Evolutionary conservation across 2,888 invertebrate species (phyloP).

Genomic region (Chrysolina haemoptera): DNA sequence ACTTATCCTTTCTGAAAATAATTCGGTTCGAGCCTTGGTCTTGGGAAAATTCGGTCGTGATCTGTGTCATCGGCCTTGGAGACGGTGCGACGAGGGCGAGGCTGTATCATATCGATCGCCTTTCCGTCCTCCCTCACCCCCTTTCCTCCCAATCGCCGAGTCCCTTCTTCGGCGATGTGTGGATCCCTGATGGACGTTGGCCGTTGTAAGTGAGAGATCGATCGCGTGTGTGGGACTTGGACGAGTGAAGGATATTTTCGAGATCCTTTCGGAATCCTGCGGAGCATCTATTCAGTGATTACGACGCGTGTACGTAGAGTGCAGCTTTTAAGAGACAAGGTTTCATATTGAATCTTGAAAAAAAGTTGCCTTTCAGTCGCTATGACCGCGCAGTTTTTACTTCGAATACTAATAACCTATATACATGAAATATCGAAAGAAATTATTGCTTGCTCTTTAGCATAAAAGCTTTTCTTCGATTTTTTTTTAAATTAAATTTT

Average conservation of each 20-base stretch:
- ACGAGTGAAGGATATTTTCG: background rate
- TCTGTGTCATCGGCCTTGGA: conserved; percentile 61
- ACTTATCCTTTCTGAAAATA: conserved; percentile 10
- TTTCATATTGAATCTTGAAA: no score
- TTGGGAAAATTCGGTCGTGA: conserved; percentile 47
- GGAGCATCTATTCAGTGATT: background rate
- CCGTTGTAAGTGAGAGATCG: background rate
- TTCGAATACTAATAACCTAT: no score
- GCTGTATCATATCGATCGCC: conserved; percentile 59
- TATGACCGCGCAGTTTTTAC: no score
- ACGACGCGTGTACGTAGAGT: no score
- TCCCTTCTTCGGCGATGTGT: conserved; percentile 2
- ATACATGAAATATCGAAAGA: no score
- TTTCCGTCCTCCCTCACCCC: conserved; percentile 47
- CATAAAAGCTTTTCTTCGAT: no score
- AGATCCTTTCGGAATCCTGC: background rate
- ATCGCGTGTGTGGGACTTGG: background rate
- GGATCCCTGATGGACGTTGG: background rate
- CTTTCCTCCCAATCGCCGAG: conserved; percentile 31
- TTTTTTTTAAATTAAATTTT: no score
- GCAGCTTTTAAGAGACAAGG: no score
- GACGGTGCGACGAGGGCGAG: conserved; percentile 58
- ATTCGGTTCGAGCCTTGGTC: conserved; percentile 6
- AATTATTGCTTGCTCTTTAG: no score
- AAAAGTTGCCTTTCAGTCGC: no score